Conservation (phyloP, 2,113 vertebrate genomes). For the Equus przewalskii region DNA sequence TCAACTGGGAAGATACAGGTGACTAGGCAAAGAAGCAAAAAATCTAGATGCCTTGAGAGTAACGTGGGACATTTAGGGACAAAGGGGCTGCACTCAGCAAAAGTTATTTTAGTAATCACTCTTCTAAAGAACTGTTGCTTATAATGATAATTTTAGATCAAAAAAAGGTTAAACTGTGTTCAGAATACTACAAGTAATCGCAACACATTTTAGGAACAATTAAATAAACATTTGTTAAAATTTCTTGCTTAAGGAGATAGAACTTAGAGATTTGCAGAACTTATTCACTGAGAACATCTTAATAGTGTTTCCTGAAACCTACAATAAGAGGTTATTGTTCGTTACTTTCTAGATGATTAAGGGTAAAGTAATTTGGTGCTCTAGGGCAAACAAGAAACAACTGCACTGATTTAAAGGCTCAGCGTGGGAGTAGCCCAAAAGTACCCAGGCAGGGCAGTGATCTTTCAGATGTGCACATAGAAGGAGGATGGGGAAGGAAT, state of each 20-base stretch:
- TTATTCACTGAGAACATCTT: slow-evolving; percentile 23
- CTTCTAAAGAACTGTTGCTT: not conserved
- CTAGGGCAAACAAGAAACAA: not conserved
- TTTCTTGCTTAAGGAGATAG: slow-evolving; percentile 23
- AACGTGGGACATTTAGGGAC: not conserved
- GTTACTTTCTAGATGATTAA: not conserved
- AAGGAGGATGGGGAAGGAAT: not conserved
- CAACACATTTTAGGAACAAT: slow-evolving; percentile 44
- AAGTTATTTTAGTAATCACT: not conserved
- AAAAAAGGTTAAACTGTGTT: not conserved
- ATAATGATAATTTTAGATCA: not conserved
- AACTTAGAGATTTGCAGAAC: not conserved
- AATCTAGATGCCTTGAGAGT: not conserved
- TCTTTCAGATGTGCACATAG: not conserved
- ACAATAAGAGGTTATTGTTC: not conserved
- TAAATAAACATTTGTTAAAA: slow-evolving; percentile 52
- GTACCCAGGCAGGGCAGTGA: not conserved
- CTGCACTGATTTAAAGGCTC: not conserved
- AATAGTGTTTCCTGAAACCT: slow-evolving; percentile 42
- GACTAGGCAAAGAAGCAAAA: not conserved
- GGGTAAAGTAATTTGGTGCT: not conserved
- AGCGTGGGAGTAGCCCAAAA: not conserved
- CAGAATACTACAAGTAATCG: not conserved
- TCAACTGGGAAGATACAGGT: not conserved
- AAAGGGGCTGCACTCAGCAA: not conserved